phyloP scores from a whole-genome alignment of 2,113 vertebrate genomes.

The Mesitornis unicolor region DNA sequence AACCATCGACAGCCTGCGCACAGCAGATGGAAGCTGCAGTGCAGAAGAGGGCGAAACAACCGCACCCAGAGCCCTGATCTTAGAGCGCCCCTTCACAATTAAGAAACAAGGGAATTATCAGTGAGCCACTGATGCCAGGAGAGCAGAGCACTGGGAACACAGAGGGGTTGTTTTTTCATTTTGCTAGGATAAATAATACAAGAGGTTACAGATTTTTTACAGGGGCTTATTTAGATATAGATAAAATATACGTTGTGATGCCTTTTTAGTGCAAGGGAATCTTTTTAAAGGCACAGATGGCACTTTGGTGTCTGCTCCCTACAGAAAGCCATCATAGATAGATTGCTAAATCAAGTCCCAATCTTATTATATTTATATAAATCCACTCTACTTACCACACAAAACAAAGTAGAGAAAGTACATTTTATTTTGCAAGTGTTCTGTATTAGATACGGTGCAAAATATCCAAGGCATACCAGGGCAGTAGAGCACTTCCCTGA shows the following conservation, averaged over 20 bases:
- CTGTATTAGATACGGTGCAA: rapidly evolving
- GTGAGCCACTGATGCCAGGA: not conserved
- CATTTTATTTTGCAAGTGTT: not conserved
- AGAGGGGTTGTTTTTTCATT: rapidly evolving
- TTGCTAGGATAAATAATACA: not conserved
- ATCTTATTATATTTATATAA: not conserved
- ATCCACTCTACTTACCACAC: not conserved
- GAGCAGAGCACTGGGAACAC: not conserved
- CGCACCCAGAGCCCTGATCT: not conserved
- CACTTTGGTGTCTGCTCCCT: not conserved
- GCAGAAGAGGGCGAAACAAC: not conserved
- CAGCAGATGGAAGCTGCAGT: not conserved
- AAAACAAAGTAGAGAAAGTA: not conserved
- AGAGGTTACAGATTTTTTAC: not conserved
- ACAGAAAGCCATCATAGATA: not conserved
- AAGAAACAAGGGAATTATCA: too few relatives aligned
- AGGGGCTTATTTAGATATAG: not conserved
- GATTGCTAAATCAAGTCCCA: not conserved
- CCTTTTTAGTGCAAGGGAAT: not conserved
- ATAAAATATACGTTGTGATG: not conserved
- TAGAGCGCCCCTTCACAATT: rapidly evolving
- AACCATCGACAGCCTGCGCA: rapidly evolving
- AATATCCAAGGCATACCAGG: too few relatives aligned
- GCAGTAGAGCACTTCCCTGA: too few relatives aligned
- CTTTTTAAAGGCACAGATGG: not conserved